Conservation (phyloP, 2,888 invertebrate species). For the Heliconius hortense region DNA sequence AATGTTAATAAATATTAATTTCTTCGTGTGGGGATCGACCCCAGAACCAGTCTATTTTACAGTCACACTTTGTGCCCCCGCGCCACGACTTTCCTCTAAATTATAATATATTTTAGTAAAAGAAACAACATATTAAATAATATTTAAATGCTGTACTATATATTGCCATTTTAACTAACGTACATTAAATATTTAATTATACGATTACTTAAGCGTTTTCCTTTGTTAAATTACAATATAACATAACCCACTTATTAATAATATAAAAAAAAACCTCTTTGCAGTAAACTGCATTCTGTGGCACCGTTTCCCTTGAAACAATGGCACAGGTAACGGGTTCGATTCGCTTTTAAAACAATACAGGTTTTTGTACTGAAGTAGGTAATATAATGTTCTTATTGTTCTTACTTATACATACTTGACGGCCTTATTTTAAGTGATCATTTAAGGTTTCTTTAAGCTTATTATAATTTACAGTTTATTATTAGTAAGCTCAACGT, state of each 20-base stretch:
- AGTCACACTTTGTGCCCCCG: no score
- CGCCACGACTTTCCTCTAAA: no score
- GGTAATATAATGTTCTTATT: not conserved
- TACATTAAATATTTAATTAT: not conserved
- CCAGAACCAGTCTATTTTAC: no score
- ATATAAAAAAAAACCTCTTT: not conserved
- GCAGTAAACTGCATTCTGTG: conserved; percentile 8
- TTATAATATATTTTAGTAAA: not conserved
- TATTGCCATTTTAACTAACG: not conserved
- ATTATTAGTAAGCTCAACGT: not conserved
- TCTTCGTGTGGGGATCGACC: no score
- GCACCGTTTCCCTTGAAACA: conserved; percentile 11
- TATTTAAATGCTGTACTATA: not conserved
- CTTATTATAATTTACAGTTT: not conserved
- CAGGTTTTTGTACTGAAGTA: not conserved
- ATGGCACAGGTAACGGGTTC: conserved; percentile 18
- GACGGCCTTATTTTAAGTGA: not conserved
- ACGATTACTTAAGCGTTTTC: not conserved
- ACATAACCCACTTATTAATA: not conserved
- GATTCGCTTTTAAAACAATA: conserved; percentile 13
- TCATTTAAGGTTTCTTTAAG: not conserved
- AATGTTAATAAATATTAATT: no score
- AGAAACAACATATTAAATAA: not conserved
- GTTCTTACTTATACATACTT: not conserved
- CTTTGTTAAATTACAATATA: not conserved